Percentiles rank a stretch among this genome's conserved stretches.
phyloP scores from a whole-genome alignment of 2,113 vertebrate genomes.

The Passerina amoena region DNA sequence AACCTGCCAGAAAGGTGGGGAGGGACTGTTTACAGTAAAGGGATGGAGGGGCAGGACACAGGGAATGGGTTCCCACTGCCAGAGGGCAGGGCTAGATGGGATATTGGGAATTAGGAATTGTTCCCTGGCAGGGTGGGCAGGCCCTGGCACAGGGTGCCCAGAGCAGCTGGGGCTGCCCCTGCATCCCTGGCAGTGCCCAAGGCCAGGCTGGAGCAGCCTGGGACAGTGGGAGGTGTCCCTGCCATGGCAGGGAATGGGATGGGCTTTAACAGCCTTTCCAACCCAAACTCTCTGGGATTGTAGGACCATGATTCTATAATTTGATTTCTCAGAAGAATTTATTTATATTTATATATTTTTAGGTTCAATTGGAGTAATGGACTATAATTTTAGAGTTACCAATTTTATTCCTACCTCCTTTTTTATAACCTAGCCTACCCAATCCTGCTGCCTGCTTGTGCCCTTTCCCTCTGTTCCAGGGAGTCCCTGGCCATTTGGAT shows the following conservation, averaged over 20 bases:
- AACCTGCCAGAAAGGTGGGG: not conserved
- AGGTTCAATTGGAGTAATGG: not conserved
- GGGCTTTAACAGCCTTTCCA: not conserved
- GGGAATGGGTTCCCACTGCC: not conserved
- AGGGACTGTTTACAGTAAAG: not conserved
- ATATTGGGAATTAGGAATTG: not conserved
- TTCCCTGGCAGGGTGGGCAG: not conserved
- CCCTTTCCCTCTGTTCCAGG: not conserved
- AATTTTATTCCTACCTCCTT: not conserved
- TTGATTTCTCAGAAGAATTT: not conserved
- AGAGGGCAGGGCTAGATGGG: not conserved
- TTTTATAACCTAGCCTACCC: not conserved
- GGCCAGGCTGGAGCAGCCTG: not conserved
- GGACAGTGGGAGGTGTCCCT: not conserved
- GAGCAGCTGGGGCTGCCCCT: not conserved
- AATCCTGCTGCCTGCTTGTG: not conserved
- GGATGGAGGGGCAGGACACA: accelerated
- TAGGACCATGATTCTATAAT: not conserved
- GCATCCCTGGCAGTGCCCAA: not conserved
- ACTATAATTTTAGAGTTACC: not conserved
- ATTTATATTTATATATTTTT: not conserved
- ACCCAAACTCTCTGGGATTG: not conserved
- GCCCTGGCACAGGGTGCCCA: not conserved
- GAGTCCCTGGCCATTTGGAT: not conserved
- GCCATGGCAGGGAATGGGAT: not conserved